Evolutionary conservation across 92 coral and sea anemone genomes (phyloP).

Genomic region (Ricordea florida): DNA sequence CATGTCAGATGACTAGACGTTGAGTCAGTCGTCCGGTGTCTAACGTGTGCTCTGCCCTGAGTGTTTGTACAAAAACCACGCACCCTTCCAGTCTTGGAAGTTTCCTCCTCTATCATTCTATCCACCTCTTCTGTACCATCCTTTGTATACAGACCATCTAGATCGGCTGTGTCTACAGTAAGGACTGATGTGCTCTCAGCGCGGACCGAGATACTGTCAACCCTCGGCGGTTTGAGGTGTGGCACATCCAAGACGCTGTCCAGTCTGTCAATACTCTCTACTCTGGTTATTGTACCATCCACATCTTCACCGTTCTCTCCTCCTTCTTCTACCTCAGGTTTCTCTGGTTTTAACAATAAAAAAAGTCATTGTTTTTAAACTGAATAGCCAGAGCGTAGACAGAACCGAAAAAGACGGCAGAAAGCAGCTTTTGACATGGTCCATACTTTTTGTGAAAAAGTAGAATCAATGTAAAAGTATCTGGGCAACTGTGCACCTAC

Average conservation of each 20-base stretch:
- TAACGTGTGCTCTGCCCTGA: too few relatives aligned
- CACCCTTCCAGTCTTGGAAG: conserved; percentile 83
- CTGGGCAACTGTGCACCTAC: too few relatives aligned
- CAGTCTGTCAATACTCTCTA: not conserved
- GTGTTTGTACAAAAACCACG: not conserved
- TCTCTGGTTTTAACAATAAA: not conserved
- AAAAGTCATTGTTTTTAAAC: not conserved
- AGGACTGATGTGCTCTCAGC: conserved; percentile 39
- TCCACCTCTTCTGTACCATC: conserved; percentile 48
- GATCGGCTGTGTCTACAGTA: conserved; percentile 35
- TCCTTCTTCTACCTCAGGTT: not conserved
- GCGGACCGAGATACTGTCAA: conserved; percentile 37
- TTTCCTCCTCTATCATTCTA: conserved; percentile 80
- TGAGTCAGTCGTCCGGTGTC: too few relatives aligned
- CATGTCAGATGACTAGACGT: too few relatives aligned
- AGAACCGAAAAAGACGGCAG: too few relatives aligned
- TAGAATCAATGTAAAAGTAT: too few relatives aligned
- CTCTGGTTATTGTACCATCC: not conserved
- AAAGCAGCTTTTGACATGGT: too few relatives aligned
- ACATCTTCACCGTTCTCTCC: not conserved
- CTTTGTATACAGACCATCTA: conserved; percentile 31
- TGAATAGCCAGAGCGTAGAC: not conserved
- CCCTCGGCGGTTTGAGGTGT: not conserved
- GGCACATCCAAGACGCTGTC: conserved; percentile 1
- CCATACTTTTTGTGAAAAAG: too few relatives aligned